Conservation (phyloP, 2,888 invertebrate genomes). For the Dolichomitus sp. region DNA sequence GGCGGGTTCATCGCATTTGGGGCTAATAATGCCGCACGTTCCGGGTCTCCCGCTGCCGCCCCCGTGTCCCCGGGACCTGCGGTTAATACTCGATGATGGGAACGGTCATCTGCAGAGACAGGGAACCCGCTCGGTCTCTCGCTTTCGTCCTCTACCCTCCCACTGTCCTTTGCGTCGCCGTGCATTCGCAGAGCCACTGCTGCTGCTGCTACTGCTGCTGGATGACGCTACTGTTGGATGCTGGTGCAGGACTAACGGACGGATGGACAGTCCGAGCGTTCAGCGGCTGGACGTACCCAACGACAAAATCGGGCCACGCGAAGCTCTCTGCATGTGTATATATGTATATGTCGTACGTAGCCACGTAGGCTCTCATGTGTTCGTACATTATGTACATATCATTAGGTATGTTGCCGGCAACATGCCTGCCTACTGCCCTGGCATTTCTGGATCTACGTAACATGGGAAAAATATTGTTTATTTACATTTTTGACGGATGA, state of each 20-base stretch:
- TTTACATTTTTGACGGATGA: background rate
- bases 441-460: slow-evolving; percentile 11
- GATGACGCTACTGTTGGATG: slow-evolving; percentile 53
- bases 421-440: slow-evolving; percentile 42
- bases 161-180: slow-evolving; percentile 52
- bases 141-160: slow-evolving; percentile 59
- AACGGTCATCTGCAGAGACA: slow-evolving; percentile 86
- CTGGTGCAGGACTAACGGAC: slow-evolving; percentile 64
- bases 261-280: slow-evolving; percentile 67
- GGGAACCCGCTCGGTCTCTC: slow-evolving; percentile 73
- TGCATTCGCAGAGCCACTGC: slow-evolving; percentile 56
- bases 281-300: slow-evolving; percentile 71
- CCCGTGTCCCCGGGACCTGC: slow-evolving; percentile 81
- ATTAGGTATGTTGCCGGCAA: slow-evolving; percentile 39
- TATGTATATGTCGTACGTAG: background rate
- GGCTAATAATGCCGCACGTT: slow-evolving; percentile 84
- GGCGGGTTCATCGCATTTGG: slow-evolving; percentile 84
- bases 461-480: background rate
- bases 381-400: slow-evolving; percentile 47
- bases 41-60: slow-evolving; percentile 57
- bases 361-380: slow-evolving; percentile 7
- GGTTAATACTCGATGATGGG: slow-evolving; percentile 87
- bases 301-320: slow-evolving; percentile 84
- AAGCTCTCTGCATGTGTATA: slow-evolving; percentile 48
- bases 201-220: slow-evolving; percentile 22